Evolutionary conservation across 2,888 invertebrate species (phyloP), one percentile per base, ranked within the genome.

Genomic region (Cecidostiba fungosa): DNA sequence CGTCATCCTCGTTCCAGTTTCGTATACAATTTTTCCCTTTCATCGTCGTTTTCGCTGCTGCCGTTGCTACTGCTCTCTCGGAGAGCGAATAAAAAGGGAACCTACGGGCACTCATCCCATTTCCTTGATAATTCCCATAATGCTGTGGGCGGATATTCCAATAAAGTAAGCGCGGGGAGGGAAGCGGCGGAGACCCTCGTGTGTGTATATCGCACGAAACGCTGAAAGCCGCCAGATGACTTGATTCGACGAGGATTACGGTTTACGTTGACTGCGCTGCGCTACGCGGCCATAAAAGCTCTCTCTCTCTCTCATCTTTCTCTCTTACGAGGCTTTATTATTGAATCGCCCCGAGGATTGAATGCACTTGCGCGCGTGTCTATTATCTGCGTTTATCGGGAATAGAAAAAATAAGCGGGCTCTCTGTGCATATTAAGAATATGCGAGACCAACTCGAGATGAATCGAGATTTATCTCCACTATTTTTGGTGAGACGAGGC

Each of bases 81-180:
- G 3, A 62, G 54, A 76, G 77, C 36, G 81, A 69, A 84, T 79
- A 78, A 82, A 83, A 80, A 79, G 84, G 84, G 84, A 59, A 78
- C 62, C 85, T 74, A 82, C 85, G 80, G 66, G 78, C 77, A 86
- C 86, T 86, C 86, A 86, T 86, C 84, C 92, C 90, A 92, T 92
- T 92, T 92, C 92, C 92, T 92, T 90, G 91, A 93, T 93, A 92
- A 92, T 93, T 92, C 92, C 92, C 92, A 92, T 92, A 92, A 93
- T 92, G 92, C 92, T 92, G 92, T 92, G 92, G 93, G 93, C 93
- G 93, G 93, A 93, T 93, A 93, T 93, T 93, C 91, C 92, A 93
- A 93, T 93, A 92, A 93, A 93, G 91, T 92, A 91, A 91, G 91
- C 90, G 92, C 87, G 77, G 69, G 43, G 85, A 69, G 88, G 59